These are phyloP conservation scores for Capromys pilorides DNA, from an alignment of 2,797 vertebrate genomes.

Conservation along the genomic window DNA sequence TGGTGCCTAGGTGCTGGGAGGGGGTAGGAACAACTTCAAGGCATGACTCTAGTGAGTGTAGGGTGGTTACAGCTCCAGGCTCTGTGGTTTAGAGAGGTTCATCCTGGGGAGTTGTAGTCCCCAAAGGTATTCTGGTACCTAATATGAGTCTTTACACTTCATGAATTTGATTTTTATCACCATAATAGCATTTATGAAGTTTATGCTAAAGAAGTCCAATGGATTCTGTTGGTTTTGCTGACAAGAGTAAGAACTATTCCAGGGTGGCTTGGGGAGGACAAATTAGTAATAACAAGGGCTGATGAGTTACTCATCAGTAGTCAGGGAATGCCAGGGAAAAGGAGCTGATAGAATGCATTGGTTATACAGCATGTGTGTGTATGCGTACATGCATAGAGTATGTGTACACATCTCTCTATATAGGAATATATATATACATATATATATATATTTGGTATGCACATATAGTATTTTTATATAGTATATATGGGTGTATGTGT, in stretches of 20 bases:
- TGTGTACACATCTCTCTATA: neutral
- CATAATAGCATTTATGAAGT: neutral
- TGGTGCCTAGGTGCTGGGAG: fast-evolving
- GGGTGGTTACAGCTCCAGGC: neutral
- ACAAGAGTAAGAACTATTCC: neutral
- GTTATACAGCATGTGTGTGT: neutral
- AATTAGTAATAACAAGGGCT: neutral
- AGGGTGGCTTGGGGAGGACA: neutral
- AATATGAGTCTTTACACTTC: neutral
- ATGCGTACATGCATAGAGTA: neutral
- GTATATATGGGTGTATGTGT: neutral
- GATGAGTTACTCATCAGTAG: neutral
- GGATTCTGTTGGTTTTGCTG: neutral
- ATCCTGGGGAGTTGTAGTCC: fast-evolving
- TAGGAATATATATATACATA: neutral
- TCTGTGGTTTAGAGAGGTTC: fast-evolving
- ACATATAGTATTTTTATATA: neutral
- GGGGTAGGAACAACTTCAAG: too few relatives aligned
- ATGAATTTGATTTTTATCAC: neutral
- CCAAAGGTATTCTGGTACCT: neutral
- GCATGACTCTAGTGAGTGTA: neutral
- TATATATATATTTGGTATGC: neutral
- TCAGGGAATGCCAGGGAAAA: neutral
- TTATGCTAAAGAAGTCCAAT: too few relatives aligned
- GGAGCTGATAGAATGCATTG: neutral